Evolutionary conservation across 64 coral and sea anemone genomes (phyloP), one percentile per base, ranked within the genome.

Genomic region (Montipora capricornis): DNA sequence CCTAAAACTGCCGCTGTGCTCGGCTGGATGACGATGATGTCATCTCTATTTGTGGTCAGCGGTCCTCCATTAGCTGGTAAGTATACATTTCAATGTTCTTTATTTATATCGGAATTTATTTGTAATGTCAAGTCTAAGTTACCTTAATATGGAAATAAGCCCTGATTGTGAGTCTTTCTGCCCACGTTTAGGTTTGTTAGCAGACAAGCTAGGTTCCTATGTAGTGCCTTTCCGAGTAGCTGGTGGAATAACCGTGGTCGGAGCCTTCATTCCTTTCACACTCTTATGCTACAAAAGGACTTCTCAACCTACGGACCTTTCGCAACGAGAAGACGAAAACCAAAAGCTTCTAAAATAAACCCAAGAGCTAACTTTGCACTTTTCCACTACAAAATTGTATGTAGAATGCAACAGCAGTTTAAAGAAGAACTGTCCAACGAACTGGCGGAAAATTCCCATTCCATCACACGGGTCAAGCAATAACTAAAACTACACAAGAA

Each of bases 171-270:
- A 26, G 26, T 29, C 17, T 58, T 57, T 57, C 10, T 10, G 53
- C 8, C 4, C 44, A 74, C 74, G 19, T 50, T 61, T 17, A 92
- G 90, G 90, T 46, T 68, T 74, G 12, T 29, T 92, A 15, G 80
- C 90, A 17, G 90, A 92, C 79, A 61, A 92, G 22, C 47, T 83
- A 19, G 80, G 69, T 3, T 92, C 90, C 4, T 92, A 92, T 45
- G 81, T 84, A 2, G 5, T 77, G 5, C 81, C 90, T 60, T 92
- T 92, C 53, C 81, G 74, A 22, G 61, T 83, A 46, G 74, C 71
- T 76, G 90, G 90, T 62, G 90, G 90, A 19, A 92, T 92, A 5
- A 29, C 71, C 3, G 19, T 92, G 13, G 16, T 68, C 0, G 64
- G 64, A 60, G 47, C 90, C 1, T 68, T 74, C 51, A 57, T 92